A percentile compares a stretch with the other conserved stretches of the same genome.
Evolutionary conservation across 2,797 vertebrate genomes (phyloP).

Genomic region (Centroberyx gerrardi): DNA sequence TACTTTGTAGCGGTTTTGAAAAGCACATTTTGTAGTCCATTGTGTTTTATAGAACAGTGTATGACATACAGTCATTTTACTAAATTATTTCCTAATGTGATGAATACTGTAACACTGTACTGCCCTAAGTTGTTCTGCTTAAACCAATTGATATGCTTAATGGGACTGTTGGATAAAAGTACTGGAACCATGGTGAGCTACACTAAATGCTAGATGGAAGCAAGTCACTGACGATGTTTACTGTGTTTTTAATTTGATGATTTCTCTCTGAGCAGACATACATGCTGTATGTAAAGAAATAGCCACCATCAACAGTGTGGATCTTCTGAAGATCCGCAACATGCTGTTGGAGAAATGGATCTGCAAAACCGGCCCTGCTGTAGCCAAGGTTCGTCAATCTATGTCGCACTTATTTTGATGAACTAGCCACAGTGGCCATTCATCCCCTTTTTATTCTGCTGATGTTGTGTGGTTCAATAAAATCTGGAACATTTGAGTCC

Average conservation of each 20-base stretch:
- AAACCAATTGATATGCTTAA: too few relatives aligned
- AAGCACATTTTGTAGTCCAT: too few relatives aligned
- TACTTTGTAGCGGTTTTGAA: too few relatives aligned
- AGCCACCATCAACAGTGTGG: constrained; percentile 90
- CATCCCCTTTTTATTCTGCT: not conserved
- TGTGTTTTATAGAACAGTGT: too few relatives aligned
- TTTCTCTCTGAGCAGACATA: constrained; percentile 86
- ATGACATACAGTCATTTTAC: too few relatives aligned
- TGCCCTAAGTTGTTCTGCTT: too few relatives aligned
- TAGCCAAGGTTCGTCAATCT: constrained; percentile 81
- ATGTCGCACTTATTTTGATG: not conserved
- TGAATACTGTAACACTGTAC: too few relatives aligned
- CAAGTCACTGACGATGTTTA: not conserved
- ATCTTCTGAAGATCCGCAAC: constrained; percentile 91
- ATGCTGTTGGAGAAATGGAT: constrained; percentile 95
- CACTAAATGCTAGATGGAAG: not conserved
- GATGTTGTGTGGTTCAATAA: not conserved
- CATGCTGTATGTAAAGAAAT: constrained; percentile 91
- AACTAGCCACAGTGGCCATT: not conserved
- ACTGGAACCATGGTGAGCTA: too few relatives aligned
- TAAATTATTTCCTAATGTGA: too few relatives aligned
- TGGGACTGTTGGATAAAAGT: too few relatives aligned
- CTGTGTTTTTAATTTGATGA: not conserved
- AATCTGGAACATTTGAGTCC: not conserved
- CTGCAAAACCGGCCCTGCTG: constrained; percentile 84